Base-by-base conservation (phyloP, 2,888 invertebrate genomes). In the Xylota sylvarum region DNA sequence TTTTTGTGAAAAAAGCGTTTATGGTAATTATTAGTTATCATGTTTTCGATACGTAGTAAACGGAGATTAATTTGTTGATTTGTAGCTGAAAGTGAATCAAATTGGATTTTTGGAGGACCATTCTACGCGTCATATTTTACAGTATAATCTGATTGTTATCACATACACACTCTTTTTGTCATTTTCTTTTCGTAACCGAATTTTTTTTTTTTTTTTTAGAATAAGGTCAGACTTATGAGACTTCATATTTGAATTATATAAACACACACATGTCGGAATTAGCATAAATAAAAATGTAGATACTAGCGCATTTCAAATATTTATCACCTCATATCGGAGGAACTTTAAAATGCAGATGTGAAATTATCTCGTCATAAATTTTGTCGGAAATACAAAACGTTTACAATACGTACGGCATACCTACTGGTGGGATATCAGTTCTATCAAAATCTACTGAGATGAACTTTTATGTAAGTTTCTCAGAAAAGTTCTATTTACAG, bases 1-100 rank as follows among this genome's bases (percentile, higher is more conserved):
- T n/a, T n/a, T 80, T 81, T 46, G 67, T 65, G 48, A 50, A 77
- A 77, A 48, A 76, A 78, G 72, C 58, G 69, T 65, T 72, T 78
- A 78, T 83, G 82, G 65, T 55, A 72, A 83, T 77, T 58, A 70
- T 50, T 46, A 35, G 19, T 35, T 70, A 40, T 65, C 52, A 52
- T 78, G 32, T 50, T 60, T 50, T 78, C 52, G 12, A 60, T 62
- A 40, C 43, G 48, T 35, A 9, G 40, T 48, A 67, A 14, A 52
- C 40, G 19, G 14, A 70, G 65, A 77, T 72, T 72, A 82, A 72
- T 82, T 72, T 65, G 58, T 64, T 65, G 43, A 72, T 74, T 79
- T 79, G 78, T 58, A 48, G 32, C 40, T 32, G 58, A 81, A 76
- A 62, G 46, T 46, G 62, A 74, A 69, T 62, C 58, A 73, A 69